phyloP scores from a whole-genome alignment of 2,113 vertebrate genomes.

The Forbesichthys agassizii region DNA sequence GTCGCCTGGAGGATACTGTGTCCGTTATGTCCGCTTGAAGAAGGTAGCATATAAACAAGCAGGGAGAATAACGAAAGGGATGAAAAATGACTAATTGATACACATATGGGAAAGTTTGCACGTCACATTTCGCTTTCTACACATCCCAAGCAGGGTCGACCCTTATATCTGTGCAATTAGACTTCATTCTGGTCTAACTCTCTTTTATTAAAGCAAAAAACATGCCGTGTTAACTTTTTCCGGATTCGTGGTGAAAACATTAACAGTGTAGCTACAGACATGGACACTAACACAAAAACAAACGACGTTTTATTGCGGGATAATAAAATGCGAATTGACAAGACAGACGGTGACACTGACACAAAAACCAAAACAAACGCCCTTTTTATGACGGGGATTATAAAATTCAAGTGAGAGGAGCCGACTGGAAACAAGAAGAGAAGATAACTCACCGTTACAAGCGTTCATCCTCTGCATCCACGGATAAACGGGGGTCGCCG shows the following conservation, averaged over 20 bases:
- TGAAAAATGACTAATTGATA: neutral
- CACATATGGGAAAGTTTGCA: neutral
- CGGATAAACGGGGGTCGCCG: slow-evolving; percentile 83
- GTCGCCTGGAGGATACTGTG: neutral
- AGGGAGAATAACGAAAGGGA: neutral
- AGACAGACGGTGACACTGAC: slow-evolving; percentile 25
- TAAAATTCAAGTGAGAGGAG: slow-evolving; percentile 49
- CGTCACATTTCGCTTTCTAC: neutral
- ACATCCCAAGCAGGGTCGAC: neutral
- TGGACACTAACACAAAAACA: slow-evolving; percentile 50
- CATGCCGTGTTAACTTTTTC: slow-evolving; percentile 17
- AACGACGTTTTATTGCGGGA: slow-evolving; percentile 64
- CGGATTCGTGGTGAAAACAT: slow-evolving; percentile 60
- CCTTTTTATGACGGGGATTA: slow-evolving; percentile 60
- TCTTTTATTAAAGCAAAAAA: slow-evolving; percentile 35
- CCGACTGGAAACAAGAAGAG: slow-evolving; percentile 21
- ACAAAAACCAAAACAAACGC: slow-evolving; percentile 47
- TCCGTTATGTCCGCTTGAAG: neutral
- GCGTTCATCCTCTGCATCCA: slow-evolving; percentile 96
- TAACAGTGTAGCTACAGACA: slow-evolving; percentile 41
- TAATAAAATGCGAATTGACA: neutral
- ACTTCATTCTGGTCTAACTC: slow-evolving; percentile 31
- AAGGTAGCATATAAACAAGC: neutral
- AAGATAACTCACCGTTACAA: slow-evolving; percentile 90
- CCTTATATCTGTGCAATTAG: slow-evolving; percentile 1